These are phyloP conservation scores for Procambarus clarkii DNA, from an alignment of 1,140 invertebrate species.

Conservation along the genomic window DNA sequence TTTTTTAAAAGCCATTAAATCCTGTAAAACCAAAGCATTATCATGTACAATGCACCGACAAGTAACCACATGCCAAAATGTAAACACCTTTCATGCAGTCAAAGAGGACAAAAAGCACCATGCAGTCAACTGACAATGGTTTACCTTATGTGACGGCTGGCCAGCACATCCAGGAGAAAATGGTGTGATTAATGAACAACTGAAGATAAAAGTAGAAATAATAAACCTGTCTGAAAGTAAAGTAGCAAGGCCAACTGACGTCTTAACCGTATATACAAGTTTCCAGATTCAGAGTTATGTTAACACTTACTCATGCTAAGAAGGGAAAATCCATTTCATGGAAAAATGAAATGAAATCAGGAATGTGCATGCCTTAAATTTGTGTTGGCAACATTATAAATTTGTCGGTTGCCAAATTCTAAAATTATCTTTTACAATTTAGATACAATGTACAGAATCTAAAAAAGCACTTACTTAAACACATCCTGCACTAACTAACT, in stretches of 20 bases:
- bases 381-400: not conserved
- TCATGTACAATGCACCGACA: not conserved
- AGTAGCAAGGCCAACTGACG: not conserved
- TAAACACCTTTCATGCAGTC: not conserved
- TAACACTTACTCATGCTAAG: not conserved
- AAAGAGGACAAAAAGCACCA: not conserved
- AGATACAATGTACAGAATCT: too few species aligned
- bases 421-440: too few species aligned
- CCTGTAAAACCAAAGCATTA: too few species aligned
- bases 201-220: conserved; percentile 20
- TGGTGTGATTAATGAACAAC: not conserved
- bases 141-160: conserved; percentile 64
- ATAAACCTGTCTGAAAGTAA: not conserved
- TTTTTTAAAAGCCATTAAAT: too few species aligned
- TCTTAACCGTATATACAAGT: not conserved
- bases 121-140: conserved; percentile 12
- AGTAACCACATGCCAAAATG: not conserved
- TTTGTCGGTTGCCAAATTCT: too few species aligned
- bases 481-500: too few species aligned
- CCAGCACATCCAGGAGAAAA: not conserved
- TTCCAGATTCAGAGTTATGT: not conserved
- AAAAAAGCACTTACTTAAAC: too few species aligned
- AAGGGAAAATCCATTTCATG: not conserved
- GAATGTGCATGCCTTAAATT: not conserved
- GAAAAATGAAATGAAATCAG: not conserved